phyloP scores from a whole-genome alignment of 2,797 vertebrate genomes.

The Danio tinwini region DNA sequence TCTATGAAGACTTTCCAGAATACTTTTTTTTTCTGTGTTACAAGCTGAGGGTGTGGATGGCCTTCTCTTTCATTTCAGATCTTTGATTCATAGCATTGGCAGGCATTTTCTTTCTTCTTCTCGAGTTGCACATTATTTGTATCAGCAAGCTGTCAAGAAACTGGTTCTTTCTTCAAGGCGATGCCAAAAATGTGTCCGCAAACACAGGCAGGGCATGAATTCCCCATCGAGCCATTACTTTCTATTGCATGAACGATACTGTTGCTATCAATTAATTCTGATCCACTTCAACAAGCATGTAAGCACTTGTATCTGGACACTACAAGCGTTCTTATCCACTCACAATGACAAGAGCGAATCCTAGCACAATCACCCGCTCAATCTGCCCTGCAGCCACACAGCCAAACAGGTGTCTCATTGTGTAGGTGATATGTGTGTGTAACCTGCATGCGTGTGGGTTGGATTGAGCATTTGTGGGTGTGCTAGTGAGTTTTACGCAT shows the following conservation, averaged over 20 bases:
- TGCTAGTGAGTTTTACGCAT: constrained; percentile 29
- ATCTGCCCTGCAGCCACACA: constrained; percentile 24
- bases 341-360: neutral
- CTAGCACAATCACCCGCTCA: neutral
- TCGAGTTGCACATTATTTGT: neutral
- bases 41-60: constrained; percentile 26
- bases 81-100: constrained; percentile 41
- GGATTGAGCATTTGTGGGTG: constrained; percentile 31
- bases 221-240: neutral
- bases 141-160: constrained; percentile 52
- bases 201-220: neutral
- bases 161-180: neutral
- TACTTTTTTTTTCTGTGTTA: constrained; percentile 58
- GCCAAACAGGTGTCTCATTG: constrained; percentile 47
- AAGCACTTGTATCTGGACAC: constrained; percentile 37
- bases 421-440: constrained; percentile 13
- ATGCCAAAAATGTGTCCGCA: constrained; percentile 3
- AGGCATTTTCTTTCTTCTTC: constrained; percentile 40
- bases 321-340: constrained; percentile 1
- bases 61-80: constrained; percentile 4
- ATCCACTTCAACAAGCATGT: constrained; percentile 5
- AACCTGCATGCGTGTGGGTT: constrained; percentile 22
- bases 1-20: constrained; percentile 50
- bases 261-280: neutral
- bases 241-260: neutral